Evolutionary conservation across 2,888 invertebrate genomes (phyloP).

Genomic region (Eilema sororculum): DNA sequence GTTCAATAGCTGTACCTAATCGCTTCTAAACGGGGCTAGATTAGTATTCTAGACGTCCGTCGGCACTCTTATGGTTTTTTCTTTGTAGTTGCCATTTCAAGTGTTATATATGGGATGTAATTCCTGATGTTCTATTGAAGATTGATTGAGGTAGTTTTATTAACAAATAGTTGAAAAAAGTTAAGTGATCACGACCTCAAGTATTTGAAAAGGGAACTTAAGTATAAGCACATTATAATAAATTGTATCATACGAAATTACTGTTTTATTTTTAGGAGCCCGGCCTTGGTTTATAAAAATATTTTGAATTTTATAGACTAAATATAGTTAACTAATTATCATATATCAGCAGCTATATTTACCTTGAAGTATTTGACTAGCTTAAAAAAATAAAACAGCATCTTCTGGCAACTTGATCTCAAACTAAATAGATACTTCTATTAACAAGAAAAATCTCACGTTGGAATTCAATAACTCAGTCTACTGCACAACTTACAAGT

Average conservation of each 20-base stretch:
- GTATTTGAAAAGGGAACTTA: no score
- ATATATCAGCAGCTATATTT: no score
- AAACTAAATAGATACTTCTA: no score
- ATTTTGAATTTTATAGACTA: background rate
- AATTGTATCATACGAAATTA: background rate
- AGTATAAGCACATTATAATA: no score
- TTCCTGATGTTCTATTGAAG: conserved; percentile 21
- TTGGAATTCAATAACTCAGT: no score
- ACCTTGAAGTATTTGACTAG: no score
- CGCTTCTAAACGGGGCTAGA: conserved; percentile 42
- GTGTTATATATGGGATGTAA: conserved; percentile 19
- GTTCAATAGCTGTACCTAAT: conserved; percentile 44
- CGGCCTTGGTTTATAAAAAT: background rate
- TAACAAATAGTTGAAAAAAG: conserved; percentile 5
- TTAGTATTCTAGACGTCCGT: conserved; percentile 43
- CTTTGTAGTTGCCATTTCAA: conserved; percentile 34
- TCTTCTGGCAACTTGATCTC: no score
- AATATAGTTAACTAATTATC: no score
- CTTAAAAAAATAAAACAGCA: no score
- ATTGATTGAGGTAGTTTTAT: conserved; percentile 11
- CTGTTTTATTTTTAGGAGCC: no score
- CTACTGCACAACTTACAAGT: no score
- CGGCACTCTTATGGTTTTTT: conserved; percentile 46
- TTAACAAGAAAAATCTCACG: no score
- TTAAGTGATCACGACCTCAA: background rate